Base-by-base conservation (phyloP, 53 echinoderm and acorn worm species). In the Temnopleurus reevesii region DNA sequence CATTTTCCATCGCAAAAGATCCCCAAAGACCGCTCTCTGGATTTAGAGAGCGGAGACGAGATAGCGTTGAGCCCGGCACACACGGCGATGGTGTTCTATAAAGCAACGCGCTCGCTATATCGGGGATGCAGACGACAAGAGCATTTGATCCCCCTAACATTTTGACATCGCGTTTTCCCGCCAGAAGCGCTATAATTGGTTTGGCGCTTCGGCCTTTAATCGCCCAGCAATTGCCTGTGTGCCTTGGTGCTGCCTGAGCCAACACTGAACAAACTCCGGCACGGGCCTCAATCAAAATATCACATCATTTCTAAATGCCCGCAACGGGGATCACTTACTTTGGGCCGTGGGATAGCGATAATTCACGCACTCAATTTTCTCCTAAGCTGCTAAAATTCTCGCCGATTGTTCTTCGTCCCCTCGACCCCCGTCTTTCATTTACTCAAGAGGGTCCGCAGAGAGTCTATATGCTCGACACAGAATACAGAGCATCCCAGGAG, bases 181-280 rank as follows among this genome's bases (percentile, higher is more conserved):
- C 71, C 65, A 87, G 34, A 65, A 87, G 88, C 88, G 33, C 34
- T 44, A 21, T 87, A 87, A 87, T 87, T 87, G 88, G 66, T 87
- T 87, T 87, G 88, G 71, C 88, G 71, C 88, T 65, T 87, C 55
- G 49, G 5, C 53, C 36, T 66, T 34, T 87, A 87, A 87, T 87
- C 88, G 88, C 88, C 71, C 49, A 34, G 88, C 88, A 71, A 87
- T 87, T 87, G 88, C 88, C 88, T 87, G 66, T 66, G 88, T 47
- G 88, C 88, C 65, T 71, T 33, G 54, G 88, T 51, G 65, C 53
- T 64, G 51, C 51, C 27, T 10, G 5, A 23, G 5, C 10, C 8
- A 60, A 19, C 59, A 17, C 88, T 66, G 88, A 66, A 33, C 46
- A 65, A 65, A 87, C 66, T 65, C 71, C 3, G 49, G 31, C 65